A percentile compares a stretch with the other conserved stretches of the same genome.
Conservation (phyloP, 1,140 invertebrate species). For the Ips typographus region DNA sequence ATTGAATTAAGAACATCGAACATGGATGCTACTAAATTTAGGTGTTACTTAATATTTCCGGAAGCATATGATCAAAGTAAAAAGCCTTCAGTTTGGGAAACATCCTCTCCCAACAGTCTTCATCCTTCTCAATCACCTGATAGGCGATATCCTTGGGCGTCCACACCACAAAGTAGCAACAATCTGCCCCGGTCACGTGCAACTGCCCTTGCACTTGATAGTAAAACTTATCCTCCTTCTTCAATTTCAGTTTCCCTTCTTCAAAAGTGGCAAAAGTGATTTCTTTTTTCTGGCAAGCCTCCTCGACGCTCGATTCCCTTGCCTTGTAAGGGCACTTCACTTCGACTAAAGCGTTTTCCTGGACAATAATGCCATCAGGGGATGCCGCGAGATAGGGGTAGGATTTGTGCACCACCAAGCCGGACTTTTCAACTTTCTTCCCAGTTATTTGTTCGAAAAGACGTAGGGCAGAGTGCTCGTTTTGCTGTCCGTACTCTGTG, state of each 20-base stretch:
- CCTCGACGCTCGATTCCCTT: conserved; percentile 21
- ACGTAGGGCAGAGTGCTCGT: conserved; percentile 30
- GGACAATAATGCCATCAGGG: conserved; percentile 36
- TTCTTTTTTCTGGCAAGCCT: conserved; percentile 33
- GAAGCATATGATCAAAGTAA: conserved; percentile 39
- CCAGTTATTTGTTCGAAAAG: conserved; percentile 27
- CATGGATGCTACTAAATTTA: background rate
- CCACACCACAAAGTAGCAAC: conserved; percentile 53
- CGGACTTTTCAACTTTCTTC: conserved; percentile 28
- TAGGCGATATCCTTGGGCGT: conserved; percentile 41
- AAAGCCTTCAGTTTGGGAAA: conserved; percentile 39
- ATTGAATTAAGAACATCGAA: too few species aligned
- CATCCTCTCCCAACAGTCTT: conserved; percentile 34
- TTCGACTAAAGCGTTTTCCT: conserved; percentile 36
- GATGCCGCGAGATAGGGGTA: conserved; percentile 39
- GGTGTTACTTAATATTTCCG: background rate
- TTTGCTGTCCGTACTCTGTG: conserved; percentile 34
- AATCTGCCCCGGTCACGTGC: conserved; percentile 45
- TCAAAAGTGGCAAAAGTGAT: conserved; percentile 32
- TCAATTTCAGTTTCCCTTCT: conserved; percentile 34
- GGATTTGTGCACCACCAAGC: conserved; percentile 31
- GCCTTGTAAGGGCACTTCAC: conserved; percentile 40
- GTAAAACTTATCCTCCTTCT: conserved; percentile 42
- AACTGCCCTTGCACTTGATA: conserved; percentile 48
- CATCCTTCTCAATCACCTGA: conserved; percentile 34